Evolutionary conservation across 2,888 invertebrate species (phyloP), one percentile per base, ranked within the genome.

Genomic region (Tenthredo notha): DNA sequence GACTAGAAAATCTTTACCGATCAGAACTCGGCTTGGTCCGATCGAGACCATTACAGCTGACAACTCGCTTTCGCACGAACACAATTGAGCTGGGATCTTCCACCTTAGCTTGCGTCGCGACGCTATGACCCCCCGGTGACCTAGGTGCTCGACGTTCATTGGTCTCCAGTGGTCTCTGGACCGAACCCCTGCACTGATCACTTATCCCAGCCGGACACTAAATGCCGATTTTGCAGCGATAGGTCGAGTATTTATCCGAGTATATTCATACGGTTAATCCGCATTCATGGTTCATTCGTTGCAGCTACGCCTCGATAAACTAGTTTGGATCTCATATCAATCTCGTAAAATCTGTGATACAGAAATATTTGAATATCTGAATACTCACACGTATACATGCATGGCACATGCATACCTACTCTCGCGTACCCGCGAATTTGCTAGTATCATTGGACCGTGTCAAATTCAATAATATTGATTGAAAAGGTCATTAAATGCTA

Each of bases 81-180:
- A 70, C 70, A 83, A 83, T 83, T 83, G 83, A 67, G 67, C 47
- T n/a, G 83, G 67, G 83, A 83, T 43, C 67, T 83, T 83, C 67
- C 47, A 50, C 83, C 70, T 67, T 67, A 43, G 65, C 83, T 43
- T 33, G 83, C 47, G 83, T 83, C 83, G 25, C 43, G 65, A 70
- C 50, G 18, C 29, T 83, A 83, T 70, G 67, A 83, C 50, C 67
- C 83, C 83, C 70, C 25, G 40, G 83, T 25, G 70, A 70, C 83
- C 83, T 50, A 37, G 37, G 83, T 61, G n/a, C 80, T 80, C 80
- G 80, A 83, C 67, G 67, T 83, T 65, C 83, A 70, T 65, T 83
- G 83, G 37, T 58, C 83, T 83, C 70, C n/a, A 47, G 83, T 33
- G 83, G 70, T 83, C 65, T 43, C 47, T 70, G 83, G 61, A 40